Conservation (phyloP, 2,797 vertebrate genomes). For the Semotilus atromaculatus region DNA sequence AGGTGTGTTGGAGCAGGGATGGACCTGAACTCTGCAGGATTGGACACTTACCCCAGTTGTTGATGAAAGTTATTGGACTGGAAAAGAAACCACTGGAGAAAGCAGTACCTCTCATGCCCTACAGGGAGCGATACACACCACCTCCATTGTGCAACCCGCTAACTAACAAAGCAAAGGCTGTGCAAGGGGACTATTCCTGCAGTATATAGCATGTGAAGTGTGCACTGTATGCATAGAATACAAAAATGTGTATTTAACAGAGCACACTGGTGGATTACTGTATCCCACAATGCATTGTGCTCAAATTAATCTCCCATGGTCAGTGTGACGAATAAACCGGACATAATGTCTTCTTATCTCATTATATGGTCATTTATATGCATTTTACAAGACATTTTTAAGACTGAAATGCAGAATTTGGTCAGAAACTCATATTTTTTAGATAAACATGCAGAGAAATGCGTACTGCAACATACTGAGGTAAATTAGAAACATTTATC, state of each 20-base stretch:
- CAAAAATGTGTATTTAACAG: background rate
- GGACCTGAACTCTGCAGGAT: background rate
- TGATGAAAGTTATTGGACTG: background rate
- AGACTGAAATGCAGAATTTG: background rate
- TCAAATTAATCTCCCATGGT: background rate
- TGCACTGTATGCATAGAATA: background rate
- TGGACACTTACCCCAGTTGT: background rate
- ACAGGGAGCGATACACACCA: constrained; percentile 21
- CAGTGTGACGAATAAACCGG: background rate
- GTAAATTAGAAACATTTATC: background rate
- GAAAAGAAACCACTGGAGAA: background rate
- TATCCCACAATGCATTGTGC: background rate
- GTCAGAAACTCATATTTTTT: too few species aligned
- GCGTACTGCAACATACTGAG: background rate
- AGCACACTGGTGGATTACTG: background rate
- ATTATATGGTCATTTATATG: too few species aligned
- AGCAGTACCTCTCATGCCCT: background rate
- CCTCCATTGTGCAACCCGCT: background rate
- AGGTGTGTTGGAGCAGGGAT: background rate
- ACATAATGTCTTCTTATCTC: background rate
- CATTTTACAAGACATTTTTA: background rate
- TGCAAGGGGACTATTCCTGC: background rate
- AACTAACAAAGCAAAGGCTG: background rate
- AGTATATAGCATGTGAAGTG: background rate
- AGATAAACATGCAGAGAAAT: too few species aligned